Conservation (phyloP, 53 echinoderm and acorn worm species). For the Luidia sarsii region DNA sequence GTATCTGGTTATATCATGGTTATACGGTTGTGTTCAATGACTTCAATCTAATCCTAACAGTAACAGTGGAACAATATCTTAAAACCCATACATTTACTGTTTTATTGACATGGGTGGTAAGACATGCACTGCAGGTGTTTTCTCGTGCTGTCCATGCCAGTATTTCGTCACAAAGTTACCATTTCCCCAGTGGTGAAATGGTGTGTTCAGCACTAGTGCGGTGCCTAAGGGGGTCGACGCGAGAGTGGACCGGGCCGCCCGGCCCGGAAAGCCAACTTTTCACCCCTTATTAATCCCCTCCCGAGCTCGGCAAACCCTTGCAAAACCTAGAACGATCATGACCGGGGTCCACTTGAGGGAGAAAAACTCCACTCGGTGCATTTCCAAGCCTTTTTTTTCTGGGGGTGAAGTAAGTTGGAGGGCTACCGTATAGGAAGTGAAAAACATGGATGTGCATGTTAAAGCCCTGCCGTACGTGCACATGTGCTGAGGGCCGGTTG, state of each 20-base stretch:
- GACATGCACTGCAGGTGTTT: not conserved
- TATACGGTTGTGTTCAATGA: not conserved
- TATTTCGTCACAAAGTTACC: not conserved
- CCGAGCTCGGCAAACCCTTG: not conserved
- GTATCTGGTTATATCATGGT: not conserved
- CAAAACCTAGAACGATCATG: constrained; percentile 24
- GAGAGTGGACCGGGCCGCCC: constrained; percentile 11
- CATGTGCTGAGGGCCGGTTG: constrained; percentile 3
- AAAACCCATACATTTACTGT: not conserved
- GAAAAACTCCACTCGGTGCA: no score
- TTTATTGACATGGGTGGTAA: not conserved
- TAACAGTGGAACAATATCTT: not conserved
- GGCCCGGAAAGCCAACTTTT: constrained; percentile 21
- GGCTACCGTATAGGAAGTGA: constrained; percentile 42
- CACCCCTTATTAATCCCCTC: constrained; percentile 19
- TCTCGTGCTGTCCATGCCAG: not conserved
- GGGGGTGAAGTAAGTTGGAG: constrained; percentile 36
- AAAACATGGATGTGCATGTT: constrained; percentile 41
- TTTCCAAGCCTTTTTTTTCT: constrained; percentile 12
- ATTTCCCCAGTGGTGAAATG: no score
- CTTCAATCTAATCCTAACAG: not conserved
- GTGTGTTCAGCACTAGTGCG: not conserved
- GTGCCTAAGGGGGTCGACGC: constrained; percentile 14
- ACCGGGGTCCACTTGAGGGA: not conserved
- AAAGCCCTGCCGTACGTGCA: constrained; percentile 1